Conservation (phyloP, 1,140 invertebrate genomes). For the Leptinotarsa texana region DNA sequence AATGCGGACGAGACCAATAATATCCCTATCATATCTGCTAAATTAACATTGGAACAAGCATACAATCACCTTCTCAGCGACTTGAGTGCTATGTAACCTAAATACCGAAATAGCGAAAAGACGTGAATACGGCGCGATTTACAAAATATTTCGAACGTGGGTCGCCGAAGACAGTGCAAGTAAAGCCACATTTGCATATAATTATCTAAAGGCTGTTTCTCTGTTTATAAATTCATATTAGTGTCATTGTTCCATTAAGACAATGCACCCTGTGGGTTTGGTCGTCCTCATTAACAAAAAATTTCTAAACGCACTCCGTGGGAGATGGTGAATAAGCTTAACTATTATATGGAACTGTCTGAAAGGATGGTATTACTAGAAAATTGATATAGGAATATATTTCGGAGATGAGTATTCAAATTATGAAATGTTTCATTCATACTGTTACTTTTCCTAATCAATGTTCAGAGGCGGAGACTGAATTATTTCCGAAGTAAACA, state of each 20-base stretch:
- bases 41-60: no score
- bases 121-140: constrained; percentile 12
- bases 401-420: no score
- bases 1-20: no score
- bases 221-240: constrained; percentile 40
- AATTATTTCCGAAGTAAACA: no score
- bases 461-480: no score
- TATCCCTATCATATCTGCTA: no score
- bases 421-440: no score
- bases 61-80: neutral
- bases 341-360: neutral
- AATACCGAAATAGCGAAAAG: constrained; percentile 8
- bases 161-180: constrained; percentile 29
- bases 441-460: no score
- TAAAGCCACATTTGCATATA: constrained; percentile 37
- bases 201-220: constrained; percentile 39
- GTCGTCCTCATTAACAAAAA: constrained; percentile 31
- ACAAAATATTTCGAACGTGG: constrained; percentile 32
- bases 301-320: constrained; percentile 32
- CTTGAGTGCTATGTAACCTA: constrained; percentile 13
- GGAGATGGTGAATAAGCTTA: constrained; percentile 7
- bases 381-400: neutral
- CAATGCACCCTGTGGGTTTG: constrained; percentile 34
- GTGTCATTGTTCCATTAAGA: constrained; percentile 39
- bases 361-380: neutral